phyloP scores from a whole-genome alignment of 2,797 vertebrate species.

The Sylvilagus floridanus region DNA sequence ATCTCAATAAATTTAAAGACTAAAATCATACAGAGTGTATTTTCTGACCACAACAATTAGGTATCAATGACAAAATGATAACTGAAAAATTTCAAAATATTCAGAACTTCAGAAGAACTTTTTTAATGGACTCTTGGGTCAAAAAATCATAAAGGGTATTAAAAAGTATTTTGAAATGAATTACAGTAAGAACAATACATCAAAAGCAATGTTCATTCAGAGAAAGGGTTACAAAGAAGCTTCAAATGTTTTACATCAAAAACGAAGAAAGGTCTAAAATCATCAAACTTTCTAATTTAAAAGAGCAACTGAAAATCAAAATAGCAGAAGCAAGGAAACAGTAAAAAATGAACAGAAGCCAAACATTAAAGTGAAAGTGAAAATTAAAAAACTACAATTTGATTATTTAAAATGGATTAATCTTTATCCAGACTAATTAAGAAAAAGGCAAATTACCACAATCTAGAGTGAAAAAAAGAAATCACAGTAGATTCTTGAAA shows the following conservation, averaged over 20 bases:
- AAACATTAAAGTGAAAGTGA: background rate
- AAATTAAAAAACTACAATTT: background rate
- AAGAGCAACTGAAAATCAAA: background rate
- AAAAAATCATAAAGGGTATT: slow-evolving; percentile 54
- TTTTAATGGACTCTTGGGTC: background rate
- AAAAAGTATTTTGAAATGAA: background rate
- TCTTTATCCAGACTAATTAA: background rate
- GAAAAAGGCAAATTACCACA: slow-evolving; percentile 42
- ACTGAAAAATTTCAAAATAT: slow-evolving; percentile 32
- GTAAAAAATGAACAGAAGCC: background rate
- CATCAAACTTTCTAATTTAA: slow-evolving; percentile 22
- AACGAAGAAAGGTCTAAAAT: background rate
- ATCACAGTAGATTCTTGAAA: background rate
- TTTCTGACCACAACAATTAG: background rate
- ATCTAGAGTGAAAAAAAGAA: background rate
- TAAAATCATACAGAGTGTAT: background rate
- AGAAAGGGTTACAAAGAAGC: background rate
- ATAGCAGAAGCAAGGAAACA: background rate
- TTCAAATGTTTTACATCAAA: slow-evolving; percentile 16
- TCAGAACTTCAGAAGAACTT: slow-evolving; percentile 1
- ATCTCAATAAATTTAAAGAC: slow-evolving; percentile 33
- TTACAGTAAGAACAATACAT: background rate
- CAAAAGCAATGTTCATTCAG: background rate
- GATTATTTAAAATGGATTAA: slow-evolving; percentile 13
- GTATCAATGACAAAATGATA: slow-evolving; percentile 35